These are phyloP conservation scores for Drosophila melanosoma DNA, from an alignment of 2,888 invertebrate genomes.

Conservation along the genomic window DNA sequence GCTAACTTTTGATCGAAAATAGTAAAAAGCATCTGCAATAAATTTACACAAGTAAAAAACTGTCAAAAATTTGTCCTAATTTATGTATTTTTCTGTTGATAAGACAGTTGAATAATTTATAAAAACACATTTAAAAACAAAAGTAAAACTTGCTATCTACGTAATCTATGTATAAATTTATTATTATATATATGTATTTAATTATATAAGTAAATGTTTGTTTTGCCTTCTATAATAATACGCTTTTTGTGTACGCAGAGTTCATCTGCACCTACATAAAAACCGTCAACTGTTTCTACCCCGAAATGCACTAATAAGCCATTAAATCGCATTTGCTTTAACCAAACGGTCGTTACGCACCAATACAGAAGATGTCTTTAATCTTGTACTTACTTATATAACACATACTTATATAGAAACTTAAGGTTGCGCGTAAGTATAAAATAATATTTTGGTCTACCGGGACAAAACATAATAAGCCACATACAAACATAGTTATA, in stretches of 20 bases:
- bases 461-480: conserved; percentile 1
- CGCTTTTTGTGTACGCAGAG: background rate
- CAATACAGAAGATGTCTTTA: conserved; percentile 18
- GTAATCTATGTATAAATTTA: background rate
- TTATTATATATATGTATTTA: background rate
- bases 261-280: background rate
- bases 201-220: background rate
- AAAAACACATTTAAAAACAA: background rate
- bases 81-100: background rate
- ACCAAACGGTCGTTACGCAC: conserved; percentile 31
- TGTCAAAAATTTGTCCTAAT: background rate
- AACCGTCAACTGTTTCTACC: background rate
- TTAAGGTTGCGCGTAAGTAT: conserved; percentile 18
- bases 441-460: conserved; percentile 20
- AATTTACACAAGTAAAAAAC: background rate
- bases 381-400: conserved; percentile 20
- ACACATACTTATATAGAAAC: conserved; percentile 7
- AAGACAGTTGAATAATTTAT: background rate
- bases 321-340: conserved; percentile 51
- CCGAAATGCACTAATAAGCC: conserved; percentile 56
- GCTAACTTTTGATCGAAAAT: background rate
- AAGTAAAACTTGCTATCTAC: background rate
- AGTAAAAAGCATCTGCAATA: background rate
- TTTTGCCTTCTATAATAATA: background rate
- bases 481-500: background rate